Evolutionary conservation across 1,140 invertebrate genomes (phyloP), one percentile per base, ranked within the genome.

Genomic region (Phenacoccus solenopsis): DNA sequence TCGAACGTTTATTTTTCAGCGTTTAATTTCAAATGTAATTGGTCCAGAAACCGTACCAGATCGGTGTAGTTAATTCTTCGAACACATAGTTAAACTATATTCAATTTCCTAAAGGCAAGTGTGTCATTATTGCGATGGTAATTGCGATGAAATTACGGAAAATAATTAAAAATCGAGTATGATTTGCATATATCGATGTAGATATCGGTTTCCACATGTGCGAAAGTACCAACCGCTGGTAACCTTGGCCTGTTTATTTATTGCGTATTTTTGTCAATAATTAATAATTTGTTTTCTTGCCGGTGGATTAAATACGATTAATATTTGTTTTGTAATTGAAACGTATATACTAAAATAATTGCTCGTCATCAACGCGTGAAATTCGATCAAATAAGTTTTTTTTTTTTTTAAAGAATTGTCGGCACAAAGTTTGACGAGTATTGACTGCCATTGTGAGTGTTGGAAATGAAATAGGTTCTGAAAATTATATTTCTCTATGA

Each of bases 71-170:
- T 70, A n/a, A 32, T 70, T 32, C 67, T 71, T 49, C 67, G 70
- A 71, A 57, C 67, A 64, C 67, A 68, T 69, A 69, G 68, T 71
- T 71, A 71, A 71, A 69, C 71, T 71, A 69, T 71, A 71, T 71
- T 67, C 57, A 71, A 71, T 69, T 71, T 71, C 71, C 69, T 71
- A 64, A 64, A 64, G 59, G 25, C 59, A 64, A 64, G 59, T 64
- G 59, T 27, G 59, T 64, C 38, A 49, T 49, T 49, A 49, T 49
- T n/a, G 16, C 13, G 13, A 49, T 49, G 20, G 20, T n/a, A 49
- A n/a, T n/a, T n/a, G n/a, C 20, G 20, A 49, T 49, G 38, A 49
- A 49, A 49, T 49, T 49, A 49, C 16, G 38, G 38, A 49, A 49
- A 49, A 49, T 49, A 49, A 49, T 49, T 49, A 49, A 49, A 49